Evolutionary conservation across 2,888 invertebrate genomes (phyloP).

Genomic region (Drosophila heteroneura): DNA sequence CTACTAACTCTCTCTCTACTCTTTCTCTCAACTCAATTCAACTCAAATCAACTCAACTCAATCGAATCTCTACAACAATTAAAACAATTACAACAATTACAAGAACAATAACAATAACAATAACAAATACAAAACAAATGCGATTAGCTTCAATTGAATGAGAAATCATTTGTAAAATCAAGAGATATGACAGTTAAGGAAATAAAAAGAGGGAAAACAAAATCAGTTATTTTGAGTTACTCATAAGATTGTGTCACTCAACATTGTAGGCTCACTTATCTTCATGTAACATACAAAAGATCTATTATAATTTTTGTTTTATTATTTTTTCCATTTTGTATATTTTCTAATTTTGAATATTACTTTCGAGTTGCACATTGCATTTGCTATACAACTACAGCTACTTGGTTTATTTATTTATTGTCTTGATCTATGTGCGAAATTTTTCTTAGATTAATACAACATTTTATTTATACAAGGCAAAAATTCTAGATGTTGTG

Average conservation of each 20-base stretch:
- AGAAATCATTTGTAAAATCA: conserved; percentile 26
- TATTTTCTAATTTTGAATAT: conserved; percentile 23
- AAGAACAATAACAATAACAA: conserved; percentile 41
- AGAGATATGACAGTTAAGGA: conserved; percentile 25
- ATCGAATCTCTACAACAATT: conserved; percentile 28
- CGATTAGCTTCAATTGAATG: conserved; percentile 23
- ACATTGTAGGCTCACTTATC: conserved; percentile 51
- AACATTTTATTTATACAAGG: conserved; percentile 19
- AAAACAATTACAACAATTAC: conserved; percentile 47
- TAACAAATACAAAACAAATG: conserved; percentile 27
- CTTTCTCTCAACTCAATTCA: conserved; percentile 44
- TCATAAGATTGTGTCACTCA: conserved; percentile 59
- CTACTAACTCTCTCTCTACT: conserved; percentile 63
- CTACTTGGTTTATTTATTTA: conserved; percentile 56
- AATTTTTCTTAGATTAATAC: conserved; percentile 25
- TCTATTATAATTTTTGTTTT: conserved; percentile 22
- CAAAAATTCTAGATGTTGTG: conserved; percentile 56
- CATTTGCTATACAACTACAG: conserved; percentile 45
- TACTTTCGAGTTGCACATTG: conserved; percentile 46
- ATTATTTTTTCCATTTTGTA: conserved; percentile 20
- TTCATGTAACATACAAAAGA: conserved; percentile 47
- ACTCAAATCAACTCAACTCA: conserved; percentile 39
- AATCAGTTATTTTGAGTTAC: background rate
- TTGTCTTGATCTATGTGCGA: conserved; percentile 49
- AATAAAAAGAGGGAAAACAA: conserved; percentile 7